Base-by-base conservation (phyloP, 2,797 vertebrate genomes). In the Myiotriccus ornatus region DNA sequence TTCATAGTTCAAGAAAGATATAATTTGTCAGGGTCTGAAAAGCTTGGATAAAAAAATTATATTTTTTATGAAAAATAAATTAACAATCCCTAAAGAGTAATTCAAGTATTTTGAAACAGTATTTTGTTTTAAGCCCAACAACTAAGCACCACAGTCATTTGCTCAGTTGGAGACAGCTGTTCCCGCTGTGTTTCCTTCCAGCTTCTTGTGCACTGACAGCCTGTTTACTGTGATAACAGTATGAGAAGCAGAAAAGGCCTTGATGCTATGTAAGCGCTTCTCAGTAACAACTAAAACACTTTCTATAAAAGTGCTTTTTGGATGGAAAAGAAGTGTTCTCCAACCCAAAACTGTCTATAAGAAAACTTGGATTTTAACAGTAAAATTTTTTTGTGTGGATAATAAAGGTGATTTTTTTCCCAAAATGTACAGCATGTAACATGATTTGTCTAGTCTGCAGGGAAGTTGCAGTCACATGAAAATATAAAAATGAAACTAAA, bases 181-280 rank as follows among this genome's bases (percentile, higher is more conserved):
- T 22, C 23, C 34, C 37, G 15, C 12, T 34, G 15, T 71, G 20
- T n/a, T 12, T 37, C 7, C 15, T 86, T n/a, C 7, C 50, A 34
- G 1, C 2, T 47, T 41, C 7, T 53, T 47, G 22, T 50, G 17
- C 37, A 78, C 7, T 27, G 12, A 8, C 32, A 41, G 8, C 4
- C 16, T 37, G 5, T 17, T 39, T 1, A 0, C 21, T 34, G 14
- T 17, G 11, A 19, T 17, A 50, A 35, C 5, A 41, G 4, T 14
- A 14, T 59, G 21, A 59, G 15, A 49, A 53, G 5, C 18, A 65
- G 32, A 78, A 84, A 83, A 80, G 10, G 1, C 27, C 15, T 49
- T 59, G 28, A 32, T 5, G 7, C 12, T 28, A 4, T 14, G 3
- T 32, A 50, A 75, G 4, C 9, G 2, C 16, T 19, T 16, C 16